Base-by-base conservation (phyloP, 1,140 invertebrate species). In the Drosophila obscura region DNA sequence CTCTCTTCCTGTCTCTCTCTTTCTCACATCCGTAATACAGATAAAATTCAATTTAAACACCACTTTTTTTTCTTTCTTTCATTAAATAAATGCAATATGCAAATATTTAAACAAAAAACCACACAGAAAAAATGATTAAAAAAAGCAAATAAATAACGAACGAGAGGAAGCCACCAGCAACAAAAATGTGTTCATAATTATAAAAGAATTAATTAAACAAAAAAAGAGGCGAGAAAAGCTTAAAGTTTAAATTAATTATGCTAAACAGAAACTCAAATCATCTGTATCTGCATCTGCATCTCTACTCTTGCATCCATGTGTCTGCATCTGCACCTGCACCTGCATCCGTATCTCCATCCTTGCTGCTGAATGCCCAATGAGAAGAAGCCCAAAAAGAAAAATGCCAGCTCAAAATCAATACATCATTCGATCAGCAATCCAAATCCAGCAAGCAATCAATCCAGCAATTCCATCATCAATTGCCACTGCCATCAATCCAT, bases 141-240 rank as follows among this genome's bases (percentile, higher is more conserved):
- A 71, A 66, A 67, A 74, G 28, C 31, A 56, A 76, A 50, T 53
- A 19, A 64, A 80, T 64, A 39, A 55, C 48, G 28, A 26, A 57
- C 13, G 4, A 41, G 51, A 28, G 26, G 26, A 35, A 69, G 49
- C 39, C 28, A 35, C n/a, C 55, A 64, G 63, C 75, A 69, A 65
- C 63, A 82, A 69, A 55, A 73, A 79, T 80, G 83, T 87, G 83
- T 87, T 87, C 83, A 79, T 80, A 85, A 73, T 50, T 72, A 73
- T 82, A 55, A 74, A 75, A 87, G 64, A 62, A 69, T 55, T 85
- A 78, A 62, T 72, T 62, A 52, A 58, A 49, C 1, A 63, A 28
- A 43, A 19, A 6, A 49, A 62, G 62, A 15, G n/a, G 28, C 51
- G 67, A 44, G 28, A 26, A 31, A 68, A 72, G 62, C 43, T 56